These are phyloP conservation scores for Spilarctia lutea DNA, from an alignment of 2,888 invertebrate genomes.

Conservation along the genomic window DNA sequence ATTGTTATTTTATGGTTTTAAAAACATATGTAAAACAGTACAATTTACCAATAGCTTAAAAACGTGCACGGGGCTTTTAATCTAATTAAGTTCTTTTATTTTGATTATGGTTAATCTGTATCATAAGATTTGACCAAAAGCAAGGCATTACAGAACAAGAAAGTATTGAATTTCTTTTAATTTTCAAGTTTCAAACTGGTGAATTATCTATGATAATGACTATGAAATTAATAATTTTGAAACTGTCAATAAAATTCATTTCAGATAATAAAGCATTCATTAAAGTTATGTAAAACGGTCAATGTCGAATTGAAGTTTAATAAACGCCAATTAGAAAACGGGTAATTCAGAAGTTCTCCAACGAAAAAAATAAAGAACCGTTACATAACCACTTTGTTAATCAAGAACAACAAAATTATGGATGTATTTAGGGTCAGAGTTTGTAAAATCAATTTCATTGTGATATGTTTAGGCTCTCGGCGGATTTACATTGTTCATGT, in stretches of 20 bases:
- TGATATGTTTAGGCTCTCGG: slow-evolving; percentile 33
- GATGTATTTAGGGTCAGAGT: slow-evolving; percentile 35
- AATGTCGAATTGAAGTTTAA: slow-evolving; percentile 1
- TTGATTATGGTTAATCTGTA: too few species aligned
- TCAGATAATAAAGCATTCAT: neutral
- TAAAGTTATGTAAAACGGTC: neutral
- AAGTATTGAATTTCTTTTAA: neutral
- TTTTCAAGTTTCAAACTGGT: neutral
- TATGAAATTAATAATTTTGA: neutral
- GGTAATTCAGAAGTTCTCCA: neutral
- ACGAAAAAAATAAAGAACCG: slow-evolving; percentile 13
- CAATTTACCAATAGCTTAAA: neutral
- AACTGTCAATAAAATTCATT: neutral
- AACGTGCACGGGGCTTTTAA: too few species aligned
- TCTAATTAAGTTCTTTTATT: too few species aligned
- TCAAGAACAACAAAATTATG: slow-evolving; percentile 41
- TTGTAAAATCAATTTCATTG: slow-evolving; percentile 34
- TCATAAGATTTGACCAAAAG: neutral
- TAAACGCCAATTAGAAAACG: neutral
- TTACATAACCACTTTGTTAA: slow-evolving; percentile 25
- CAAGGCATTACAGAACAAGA: neutral
- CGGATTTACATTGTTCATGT: slow-evolving; percentile 28
- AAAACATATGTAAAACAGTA: too few species aligned
- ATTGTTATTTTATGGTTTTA: too few species aligned
- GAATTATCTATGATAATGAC: too few species aligned